Percentiles rank a stretch among this genome's conserved stretches.
phyloP scores from a whole-genome alignment of 2,888 invertebrate species.

The Agriopis aurantiaria region DNA sequence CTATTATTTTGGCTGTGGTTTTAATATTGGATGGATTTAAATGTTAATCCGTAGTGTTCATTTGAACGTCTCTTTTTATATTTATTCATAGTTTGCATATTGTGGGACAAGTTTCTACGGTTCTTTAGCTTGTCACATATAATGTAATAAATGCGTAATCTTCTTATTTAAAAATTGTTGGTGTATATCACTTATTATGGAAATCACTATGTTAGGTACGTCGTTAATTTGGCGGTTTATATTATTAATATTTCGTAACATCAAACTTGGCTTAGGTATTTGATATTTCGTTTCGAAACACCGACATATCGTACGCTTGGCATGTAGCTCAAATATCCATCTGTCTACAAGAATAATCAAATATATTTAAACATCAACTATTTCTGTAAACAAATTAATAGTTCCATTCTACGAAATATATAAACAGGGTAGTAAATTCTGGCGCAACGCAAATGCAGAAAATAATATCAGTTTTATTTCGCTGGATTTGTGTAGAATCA shows the following conservation, averaged over 20 bases:
- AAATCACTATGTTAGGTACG: conserved; percentile 35
- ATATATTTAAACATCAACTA: conserved; percentile 21
- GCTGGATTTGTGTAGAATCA: too few species aligned
- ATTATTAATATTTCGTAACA: conserved; percentile 32
- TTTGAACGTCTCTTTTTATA: not conserved
- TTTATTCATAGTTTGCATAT: not conserved
- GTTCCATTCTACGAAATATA: conserved; percentile 6
- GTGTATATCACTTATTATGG: conserved; percentile 40
- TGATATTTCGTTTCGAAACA: conserved; percentile 14
- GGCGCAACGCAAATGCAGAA: conserved; percentile 7
- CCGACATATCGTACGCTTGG: not conserved
- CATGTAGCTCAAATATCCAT: conserved; percentile 6
- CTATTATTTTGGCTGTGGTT: not conserved
- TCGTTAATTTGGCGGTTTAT: conserved; percentile 33
- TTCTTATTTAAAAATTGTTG: conserved; percentile 5
- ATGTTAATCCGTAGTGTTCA: not conserved
- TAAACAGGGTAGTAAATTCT: conserved; percentile 18
- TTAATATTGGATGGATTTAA: conserved; percentile 2
- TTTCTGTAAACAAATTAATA: conserved; percentile 21
- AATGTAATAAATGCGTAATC: too few species aligned
- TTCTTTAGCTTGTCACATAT: not conserved
- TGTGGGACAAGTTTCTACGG: not conserved
- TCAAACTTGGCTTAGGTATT: conserved; percentile 3
- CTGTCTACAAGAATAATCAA: conserved; percentile 28
- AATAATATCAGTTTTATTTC: conserved; percentile 1